A percentile compares a stretch with the other conserved stretches of the same genome.
phyloP scores from a whole-genome alignment of 1,140 invertebrate species.

The Brachionus paranguensis region DNA sequence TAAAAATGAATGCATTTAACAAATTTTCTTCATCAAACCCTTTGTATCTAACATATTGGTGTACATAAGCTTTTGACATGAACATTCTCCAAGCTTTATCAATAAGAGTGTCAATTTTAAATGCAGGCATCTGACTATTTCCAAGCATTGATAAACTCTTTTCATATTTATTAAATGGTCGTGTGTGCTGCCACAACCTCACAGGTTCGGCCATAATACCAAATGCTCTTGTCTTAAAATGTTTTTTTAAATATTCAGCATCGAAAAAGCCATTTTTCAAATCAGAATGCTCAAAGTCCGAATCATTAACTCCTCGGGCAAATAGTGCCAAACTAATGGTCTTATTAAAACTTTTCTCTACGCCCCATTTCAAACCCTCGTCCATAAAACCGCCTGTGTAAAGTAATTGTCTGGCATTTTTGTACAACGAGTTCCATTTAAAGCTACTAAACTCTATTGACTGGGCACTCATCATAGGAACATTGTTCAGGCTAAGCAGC shows the following conservation, averaged over 20 bases:
- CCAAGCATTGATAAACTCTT: constrained; percentile 49
- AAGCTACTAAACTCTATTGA: constrained; percentile 49
- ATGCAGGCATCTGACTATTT: constrained; percentile 47
- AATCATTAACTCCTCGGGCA: constrained; percentile 12
- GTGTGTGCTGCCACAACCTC: constrained; percentile 44
- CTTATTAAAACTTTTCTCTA: background rate
- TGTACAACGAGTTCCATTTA: constrained; percentile 52
- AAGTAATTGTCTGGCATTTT: constrained; percentile 53
- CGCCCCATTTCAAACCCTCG: constrained; percentile 6
- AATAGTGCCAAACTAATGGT: background rate
- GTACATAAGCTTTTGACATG: constrained; percentile 52
- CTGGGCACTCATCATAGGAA: constrained; percentile 52
- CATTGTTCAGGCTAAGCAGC: constrained; percentile 49
- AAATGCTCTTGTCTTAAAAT: background rate
- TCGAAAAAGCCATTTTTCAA: background rate
- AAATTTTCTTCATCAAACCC: constrained; percentile 51
- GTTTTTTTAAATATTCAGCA: background rate
- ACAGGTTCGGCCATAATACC: constrained; percentile 42
- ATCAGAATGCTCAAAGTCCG: background rate
- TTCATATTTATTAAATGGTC: constrained; percentile 50
- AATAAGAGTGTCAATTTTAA: constrained; percentile 47
- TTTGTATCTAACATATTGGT: constrained; percentile 53
- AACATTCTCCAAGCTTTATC: constrained; percentile 56
- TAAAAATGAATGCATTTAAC: constrained; percentile 51
- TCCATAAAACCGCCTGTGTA: constrained; percentile 45